phyloP scores from a whole-genome alignment of 2,797 vertebrate genomes.

The Thripadectes ignobilis region DNA sequence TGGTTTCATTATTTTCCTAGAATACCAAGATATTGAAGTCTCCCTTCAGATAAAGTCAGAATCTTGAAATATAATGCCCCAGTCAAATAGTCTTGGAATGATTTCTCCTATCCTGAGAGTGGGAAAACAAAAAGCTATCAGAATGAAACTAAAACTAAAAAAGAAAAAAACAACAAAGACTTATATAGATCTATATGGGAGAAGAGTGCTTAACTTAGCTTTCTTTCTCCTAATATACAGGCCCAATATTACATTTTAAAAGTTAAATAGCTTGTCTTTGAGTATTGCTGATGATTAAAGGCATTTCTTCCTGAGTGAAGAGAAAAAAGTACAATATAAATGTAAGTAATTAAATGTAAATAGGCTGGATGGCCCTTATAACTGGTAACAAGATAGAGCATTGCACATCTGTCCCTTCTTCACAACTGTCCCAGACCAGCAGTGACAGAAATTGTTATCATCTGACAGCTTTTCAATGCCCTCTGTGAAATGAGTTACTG shows the following conservation, averaged over 20 bases:
- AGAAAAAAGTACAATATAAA: not conserved
- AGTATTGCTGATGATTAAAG: not conserved
- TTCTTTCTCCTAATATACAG: not conserved
- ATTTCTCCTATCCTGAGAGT: not conserved
- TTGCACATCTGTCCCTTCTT: not conserved
- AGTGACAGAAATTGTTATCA: not conserved
- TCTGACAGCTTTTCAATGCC: not conserved
- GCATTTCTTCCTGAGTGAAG: not conserved
- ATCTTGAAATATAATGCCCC: not conserved
- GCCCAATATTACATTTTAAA: not conserved
- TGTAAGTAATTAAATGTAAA: slow-evolving; percentile 18
- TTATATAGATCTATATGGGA: not conserved
- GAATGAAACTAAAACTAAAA: not conserved
- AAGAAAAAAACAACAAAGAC: not conserved
- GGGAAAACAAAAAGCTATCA: not conserved
- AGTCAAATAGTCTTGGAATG: not conserved
- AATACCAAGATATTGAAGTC: not conserved
- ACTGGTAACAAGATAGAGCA: not conserved
- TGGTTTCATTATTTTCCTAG: not conserved
- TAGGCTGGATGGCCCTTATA: not conserved
- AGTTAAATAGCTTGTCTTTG: not conserved
- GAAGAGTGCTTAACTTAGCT: not conserved
- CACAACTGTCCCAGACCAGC: not conserved
- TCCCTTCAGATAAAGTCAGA: not conserved
- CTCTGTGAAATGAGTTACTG: slow-evolving; percentile 13